Evolutionary conservation across 2,113 vertebrate species (phyloP).

Genomic region (Oophaga pumilio): DNA sequence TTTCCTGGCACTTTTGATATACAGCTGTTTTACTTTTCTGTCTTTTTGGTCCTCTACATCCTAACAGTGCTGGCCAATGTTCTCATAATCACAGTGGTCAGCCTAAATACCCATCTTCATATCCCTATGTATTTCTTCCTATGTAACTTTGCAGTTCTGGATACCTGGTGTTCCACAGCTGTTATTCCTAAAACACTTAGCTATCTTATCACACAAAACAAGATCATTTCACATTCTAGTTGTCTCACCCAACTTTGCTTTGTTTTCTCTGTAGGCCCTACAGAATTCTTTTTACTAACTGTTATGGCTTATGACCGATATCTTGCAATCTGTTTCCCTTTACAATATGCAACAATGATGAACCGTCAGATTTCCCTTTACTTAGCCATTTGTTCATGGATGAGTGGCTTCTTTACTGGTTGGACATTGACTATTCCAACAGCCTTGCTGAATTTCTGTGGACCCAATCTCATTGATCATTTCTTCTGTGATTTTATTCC

Average conservation of each 20-base stretch:
- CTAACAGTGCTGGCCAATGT: slow-evolving; percentile 55
- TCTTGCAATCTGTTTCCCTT: slow-evolving; percentile 57
- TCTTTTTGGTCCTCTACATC: slow-evolving; percentile 55
- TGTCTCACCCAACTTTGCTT: slow-evolving; percentile 60
- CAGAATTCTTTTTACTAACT: slow-evolving; percentile 57
- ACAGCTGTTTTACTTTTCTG: slow-evolving; percentile 37
- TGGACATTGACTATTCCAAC: slow-evolving; percentile 45
- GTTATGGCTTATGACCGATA: slow-evolving; percentile 61
- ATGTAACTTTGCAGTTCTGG: slow-evolving; percentile 60
- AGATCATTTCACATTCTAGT: slow-evolving; percentile 54
- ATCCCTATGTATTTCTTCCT: slow-evolving; percentile 62
- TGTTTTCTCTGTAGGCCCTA: slow-evolving; percentile 57
- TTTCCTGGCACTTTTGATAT: slow-evolving; percentile 49
- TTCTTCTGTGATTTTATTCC: slow-evolving; percentile 64
- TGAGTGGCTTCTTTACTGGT: slow-evolving; percentile 48
- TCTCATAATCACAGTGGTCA: slow-evolving; percentile 49
- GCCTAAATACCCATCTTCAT: slow-evolving; percentile 39
- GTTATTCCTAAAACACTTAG: slow-evolving; percentile 56
- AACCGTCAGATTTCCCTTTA: slow-evolving; percentile 41
- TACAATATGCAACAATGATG: slow-evolving; percentile 56
- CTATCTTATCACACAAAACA: slow-evolving; percentile 49
- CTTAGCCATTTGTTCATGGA: slow-evolving; percentile 55
- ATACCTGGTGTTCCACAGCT: slow-evolving; percentile 58
- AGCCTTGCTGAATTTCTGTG: slow-evolving; percentile 58
- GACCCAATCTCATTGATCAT: slow-evolving; percentile 60